Evolutionary conservation across 2,113 vertebrate species (phyloP).

Genomic region (Eclectus roratus): DNA sequence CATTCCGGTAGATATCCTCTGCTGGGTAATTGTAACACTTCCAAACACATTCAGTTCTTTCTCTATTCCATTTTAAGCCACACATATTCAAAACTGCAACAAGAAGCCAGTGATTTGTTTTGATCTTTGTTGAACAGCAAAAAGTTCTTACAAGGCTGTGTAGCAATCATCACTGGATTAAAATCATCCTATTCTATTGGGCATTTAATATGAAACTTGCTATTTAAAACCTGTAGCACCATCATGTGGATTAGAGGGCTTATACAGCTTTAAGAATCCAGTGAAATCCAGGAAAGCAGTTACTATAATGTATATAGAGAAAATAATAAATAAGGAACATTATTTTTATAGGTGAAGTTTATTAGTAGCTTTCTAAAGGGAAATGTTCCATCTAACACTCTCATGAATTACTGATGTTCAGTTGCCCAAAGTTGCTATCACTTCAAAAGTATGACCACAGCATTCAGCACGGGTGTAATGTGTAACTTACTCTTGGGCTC

Average conservation of each 20-base stretch:
- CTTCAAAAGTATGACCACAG: neutral
- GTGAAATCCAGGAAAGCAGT: neutral
- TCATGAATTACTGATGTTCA: neutral
- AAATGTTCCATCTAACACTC: neutral
- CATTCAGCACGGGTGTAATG: neutral
- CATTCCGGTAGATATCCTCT: neutral
- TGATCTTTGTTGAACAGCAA: neutral
- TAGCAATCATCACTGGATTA: neutral
- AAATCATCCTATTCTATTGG: neutral
- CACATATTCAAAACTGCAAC: neutral
- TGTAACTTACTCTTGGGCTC: neutral
- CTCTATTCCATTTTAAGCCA: neutral
- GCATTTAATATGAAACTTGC: neutral
- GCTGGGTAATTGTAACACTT: neutral
- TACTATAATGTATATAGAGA: neutral
- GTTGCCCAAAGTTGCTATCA: neutral
- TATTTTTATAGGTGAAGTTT: neutral
- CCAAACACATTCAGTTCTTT: neutral
- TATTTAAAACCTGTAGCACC: neutral
- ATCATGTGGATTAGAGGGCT: neutral
- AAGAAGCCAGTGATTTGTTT: neutral
- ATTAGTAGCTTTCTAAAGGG: neutral
- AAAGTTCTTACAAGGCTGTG: neutral
- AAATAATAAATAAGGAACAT: neutral
- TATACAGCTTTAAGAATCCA: neutral